These are phyloP conservation scores for Eupithecia centaureata DNA, from an alignment of 2,888 invertebrate genomes.

Conservation along the genomic window DNA sequence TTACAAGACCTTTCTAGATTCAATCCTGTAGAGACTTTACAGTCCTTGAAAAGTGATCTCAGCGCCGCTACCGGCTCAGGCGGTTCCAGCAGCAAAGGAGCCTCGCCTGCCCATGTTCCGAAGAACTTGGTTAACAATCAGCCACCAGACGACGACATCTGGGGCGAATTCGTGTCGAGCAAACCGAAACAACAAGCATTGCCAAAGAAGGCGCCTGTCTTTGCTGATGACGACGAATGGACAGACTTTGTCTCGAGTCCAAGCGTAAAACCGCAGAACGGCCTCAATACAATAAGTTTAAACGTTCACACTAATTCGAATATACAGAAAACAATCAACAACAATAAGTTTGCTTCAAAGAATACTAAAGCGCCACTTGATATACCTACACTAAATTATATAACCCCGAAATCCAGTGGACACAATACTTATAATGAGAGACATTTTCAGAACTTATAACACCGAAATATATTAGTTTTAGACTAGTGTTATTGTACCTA, in stretches of 20 bases:
- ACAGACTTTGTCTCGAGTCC: conserved; percentile 80
- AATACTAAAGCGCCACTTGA: conserved; percentile 66
- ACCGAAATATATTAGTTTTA: conserved; percentile 43
- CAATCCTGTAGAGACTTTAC: conserved; percentile 77
- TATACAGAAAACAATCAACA: conserved; percentile 62
- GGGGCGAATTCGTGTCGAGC: conserved; percentile 85
- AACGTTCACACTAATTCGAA: conserved; percentile 77
- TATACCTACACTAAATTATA: conserved; percentile 76
- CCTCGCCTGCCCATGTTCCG: conserved; percentile 66
- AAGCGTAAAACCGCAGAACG: conserved; percentile 72
- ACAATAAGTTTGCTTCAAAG: conserved; percentile 59
- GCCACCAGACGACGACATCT: conserved; percentile 81
- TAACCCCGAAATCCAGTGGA: conserved; percentile 73
- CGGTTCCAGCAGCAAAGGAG: conserved; percentile 60
- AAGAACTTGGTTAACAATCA: conserved; percentile 54
- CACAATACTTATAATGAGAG: conserved; percentile 69
- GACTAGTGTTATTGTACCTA: conserved; percentile 1
- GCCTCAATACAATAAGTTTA: conserved; percentile 77
- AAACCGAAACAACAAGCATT: conserved; percentile 64
- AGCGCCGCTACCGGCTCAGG: conserved; percentile 53
- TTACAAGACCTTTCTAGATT: conserved; percentile 79
- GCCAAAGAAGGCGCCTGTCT: conserved; percentile 58
- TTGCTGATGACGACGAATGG: conserved; percentile 79
- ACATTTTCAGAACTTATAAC: conserved; percentile 83
- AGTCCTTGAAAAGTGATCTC: conserved; percentile 72